Evolutionary conservation across 64 coral and sea anemone species (phyloP).

Genomic region (Montipora foliosa): DNA sequence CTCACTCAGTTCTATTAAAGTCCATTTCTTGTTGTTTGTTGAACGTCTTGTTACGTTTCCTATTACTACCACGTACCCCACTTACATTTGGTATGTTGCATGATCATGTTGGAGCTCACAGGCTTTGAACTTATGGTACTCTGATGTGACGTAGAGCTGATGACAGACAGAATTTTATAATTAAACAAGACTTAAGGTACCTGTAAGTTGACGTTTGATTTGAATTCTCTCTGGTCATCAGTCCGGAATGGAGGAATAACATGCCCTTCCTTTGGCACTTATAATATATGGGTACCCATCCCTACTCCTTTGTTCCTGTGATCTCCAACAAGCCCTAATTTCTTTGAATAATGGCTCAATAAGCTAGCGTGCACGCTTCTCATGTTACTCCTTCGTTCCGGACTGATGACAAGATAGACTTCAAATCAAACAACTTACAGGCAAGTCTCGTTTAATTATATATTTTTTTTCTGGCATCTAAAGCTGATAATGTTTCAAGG

Average conservation of each 20-base stretch:
- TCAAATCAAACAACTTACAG: conserved; percentile 27
- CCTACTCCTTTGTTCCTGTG: conserved; percentile 42
- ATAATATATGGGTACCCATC: neutral
- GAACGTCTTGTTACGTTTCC: conserved; percentile 11
- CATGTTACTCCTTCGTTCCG: conserved; percentile 78
- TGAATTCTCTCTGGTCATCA: neutral
- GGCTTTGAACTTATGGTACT: conserved; percentile 10
- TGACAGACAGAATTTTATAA: too few species aligned
- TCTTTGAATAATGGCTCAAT: too few species aligned
- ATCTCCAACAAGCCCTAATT: conserved; percentile 9
- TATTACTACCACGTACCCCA: neutral
- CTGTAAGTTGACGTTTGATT: neutral
- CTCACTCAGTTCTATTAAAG: neutral
- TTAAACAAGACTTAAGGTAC: conserved; percentile 20
- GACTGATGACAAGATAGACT: conserved; percentile 77
- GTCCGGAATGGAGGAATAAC: too few species aligned
- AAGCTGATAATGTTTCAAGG: too few species aligned
- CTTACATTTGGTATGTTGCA: neutral
- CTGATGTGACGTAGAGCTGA: too few species aligned
- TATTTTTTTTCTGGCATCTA: too few species aligned
- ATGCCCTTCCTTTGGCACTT: neutral
- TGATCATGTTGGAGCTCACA: neutral
- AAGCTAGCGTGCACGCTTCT: too few species aligned
- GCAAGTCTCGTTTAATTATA: too few species aligned
- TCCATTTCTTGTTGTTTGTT: neutral